Evolutionary conservation across 2,113 vertebrate genomes (phyloP).

Genomic region (Amia ocellicauda): DNA sequence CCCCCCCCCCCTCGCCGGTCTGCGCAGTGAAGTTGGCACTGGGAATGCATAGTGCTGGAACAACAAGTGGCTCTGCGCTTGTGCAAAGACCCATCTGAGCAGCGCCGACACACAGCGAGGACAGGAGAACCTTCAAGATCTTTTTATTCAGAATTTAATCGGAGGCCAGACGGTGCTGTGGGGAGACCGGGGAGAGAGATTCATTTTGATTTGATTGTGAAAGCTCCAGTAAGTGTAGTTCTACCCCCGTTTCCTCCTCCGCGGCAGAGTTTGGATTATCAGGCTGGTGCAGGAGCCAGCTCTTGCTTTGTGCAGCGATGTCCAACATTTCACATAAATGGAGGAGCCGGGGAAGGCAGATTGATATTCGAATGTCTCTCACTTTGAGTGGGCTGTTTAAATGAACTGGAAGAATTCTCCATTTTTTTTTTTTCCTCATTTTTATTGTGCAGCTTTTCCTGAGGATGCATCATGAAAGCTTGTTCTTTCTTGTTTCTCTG

Average conservation of each 20-base stretch:
- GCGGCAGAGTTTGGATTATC: not conserved
- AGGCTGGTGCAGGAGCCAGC: not conserved
- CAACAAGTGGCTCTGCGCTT: constrained; percentile 38
- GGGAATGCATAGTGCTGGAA: constrained; percentile 37
- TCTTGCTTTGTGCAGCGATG: no score
- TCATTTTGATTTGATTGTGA: no score
- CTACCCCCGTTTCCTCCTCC: not conserved
- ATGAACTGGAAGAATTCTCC: no score
- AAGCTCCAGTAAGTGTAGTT: constrained; percentile 2
- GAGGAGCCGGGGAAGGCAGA: not conserved
- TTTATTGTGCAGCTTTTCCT: no score
- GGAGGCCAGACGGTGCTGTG: not conserved
- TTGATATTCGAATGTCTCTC: not conserved
- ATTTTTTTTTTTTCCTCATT: no score
- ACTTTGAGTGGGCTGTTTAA: not conserved
- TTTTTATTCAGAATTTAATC: not conserved
- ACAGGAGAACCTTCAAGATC: not conserved
- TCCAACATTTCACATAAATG: not conserved
- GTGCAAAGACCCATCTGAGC: constrained; percentile 2
- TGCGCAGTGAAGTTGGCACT: constrained; percentile 70
- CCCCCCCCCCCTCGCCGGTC: constrained; percentile 39
- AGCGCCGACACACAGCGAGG: not conserved
- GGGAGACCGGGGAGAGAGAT: not conserved
- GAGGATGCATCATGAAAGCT: no score
- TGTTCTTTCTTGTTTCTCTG: no score